Base-by-base conservation (phyloP, 2,113 vertebrate genomes). In the Euleptes europaea region DNA sequence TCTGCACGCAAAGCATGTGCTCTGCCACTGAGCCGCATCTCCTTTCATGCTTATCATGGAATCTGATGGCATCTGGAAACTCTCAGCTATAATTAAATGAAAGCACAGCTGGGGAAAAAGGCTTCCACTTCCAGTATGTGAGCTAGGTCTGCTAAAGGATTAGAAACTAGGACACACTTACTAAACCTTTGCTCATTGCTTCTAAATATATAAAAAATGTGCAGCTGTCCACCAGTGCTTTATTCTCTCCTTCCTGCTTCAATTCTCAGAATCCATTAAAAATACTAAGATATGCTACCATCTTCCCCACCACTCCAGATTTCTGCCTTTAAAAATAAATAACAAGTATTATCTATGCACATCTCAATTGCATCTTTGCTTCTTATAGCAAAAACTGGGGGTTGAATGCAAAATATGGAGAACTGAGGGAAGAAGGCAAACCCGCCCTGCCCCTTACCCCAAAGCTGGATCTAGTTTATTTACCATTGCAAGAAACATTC, bases 401-500 rank as follows among this genome's bases (percentile, higher is more conserved):
- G 38, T 13, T 38, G 3, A 28, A 38, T 78, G 2, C 51, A 78
- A 60, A 28, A 63, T 9, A 19, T 42, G 19, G 15, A 69, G 77
- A 79, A 42, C 26, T 79, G n/a, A 35, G 65, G 49, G 7, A 38
- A n/a, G 28, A 49, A 69, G 42, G n/a, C 23, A 81, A 38, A 51
- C 21, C 26, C 60, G 28, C 60, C 60, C 60, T 28, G 49, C 6
- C 12, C 82, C 70, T 66, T 80, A 33, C 23, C 65, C n/a, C 86
- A 82, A 67, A 80, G 80, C 33, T 86, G 38, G 17, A 5, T 51
- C 78, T 87, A 23, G 28, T 13, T 42, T 89, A 69, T 84, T 93
- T 95, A 98, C 97, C 95, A 35, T 94, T 96, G 13, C 60, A 90
- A 51, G 94, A 92, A 66, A 90, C 76, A 38, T 82, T 94, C 69